Evolutionary conservation across 2,888 invertebrate species (phyloP), one percentile per base, ranked within the genome.

Genomic region (Acleris emargana): DNA sequence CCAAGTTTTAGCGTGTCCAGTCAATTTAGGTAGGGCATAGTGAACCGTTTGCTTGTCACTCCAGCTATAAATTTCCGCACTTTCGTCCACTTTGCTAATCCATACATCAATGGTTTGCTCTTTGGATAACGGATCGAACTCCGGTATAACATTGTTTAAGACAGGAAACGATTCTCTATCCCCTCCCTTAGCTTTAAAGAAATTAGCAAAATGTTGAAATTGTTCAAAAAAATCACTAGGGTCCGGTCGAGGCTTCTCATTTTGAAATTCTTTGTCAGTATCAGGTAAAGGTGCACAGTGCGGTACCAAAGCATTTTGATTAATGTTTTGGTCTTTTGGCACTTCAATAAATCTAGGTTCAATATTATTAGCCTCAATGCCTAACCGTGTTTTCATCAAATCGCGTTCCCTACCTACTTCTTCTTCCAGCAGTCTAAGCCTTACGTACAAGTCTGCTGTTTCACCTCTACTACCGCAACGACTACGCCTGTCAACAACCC

Each of bases 11-110:
- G 45, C 45, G 6, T 47, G 45, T n/a, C 45, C 45, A 17, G 17
- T 17, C 6, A 47, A n/a, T 17, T 47, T 47, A 47, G 45, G 45
- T n/a, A 47, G 9, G n/a, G 47, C 47, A 47, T 18, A 47, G 47
- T 47, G 47, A n/a, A 47, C 17, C 17, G 17, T 17, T 17, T 66
- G 50, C 9, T 52, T 38, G 18, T 59, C 60, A 17, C 28, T 47
- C 66, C 60, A 66, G 11, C 22, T 32, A 58, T 64, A 64, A 16
- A 66, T 17, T 28, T 55, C 38, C 7, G 52, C 25, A 42, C 53
- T 52, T 53, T 61, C 54, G 7, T 61, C 53, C 5, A 61, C 61
- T 42, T 61, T 54, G 28, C n/a, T 43, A 9, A 61, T 18, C 61
- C 61, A 61, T n/a, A 47, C 38, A 25, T 25, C 9, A 11, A 61